Conservation (phyloP, 2,797 vertebrate genomes). For the Malacoctenus gilli region DNA sequence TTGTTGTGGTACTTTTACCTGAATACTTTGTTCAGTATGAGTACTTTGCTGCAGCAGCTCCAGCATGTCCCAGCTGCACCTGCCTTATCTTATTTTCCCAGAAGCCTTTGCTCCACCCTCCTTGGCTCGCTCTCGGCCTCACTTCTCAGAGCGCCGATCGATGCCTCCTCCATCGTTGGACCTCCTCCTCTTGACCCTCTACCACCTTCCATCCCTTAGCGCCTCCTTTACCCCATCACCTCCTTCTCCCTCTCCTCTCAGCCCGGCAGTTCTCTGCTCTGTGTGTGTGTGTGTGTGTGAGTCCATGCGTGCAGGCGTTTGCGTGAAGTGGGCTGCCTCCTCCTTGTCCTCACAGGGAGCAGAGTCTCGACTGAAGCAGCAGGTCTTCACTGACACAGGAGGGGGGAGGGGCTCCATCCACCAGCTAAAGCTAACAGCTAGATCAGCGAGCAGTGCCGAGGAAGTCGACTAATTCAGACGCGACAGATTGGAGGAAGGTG, state of each 20-base stretch:
- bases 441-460: constrained; percentile 21
- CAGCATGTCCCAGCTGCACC: background rate
- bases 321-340: constrained; percentile 70
- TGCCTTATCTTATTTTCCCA: background rate
- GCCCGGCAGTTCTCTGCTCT: constrained; percentile 36
- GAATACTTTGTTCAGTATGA: too few relatives aligned
- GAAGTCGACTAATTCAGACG: constrained; percentile 37
- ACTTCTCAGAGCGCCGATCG: constrained; percentile 24
- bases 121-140: constrained; percentile 3
- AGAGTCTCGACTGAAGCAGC: constrained; percentile 73
- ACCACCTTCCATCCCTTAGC: constrained; percentile 1
- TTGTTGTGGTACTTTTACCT: too few relatives aligned
- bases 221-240: too few relatives aligned
- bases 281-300: constrained; percentile 40
- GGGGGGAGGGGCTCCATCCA: background rate
- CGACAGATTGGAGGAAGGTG: too few relatives aligned
- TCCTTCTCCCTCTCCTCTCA: constrained; percentile 43
- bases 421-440: background rate
- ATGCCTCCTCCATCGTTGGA: too few relatives aligned
- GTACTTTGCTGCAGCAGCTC: too few relatives aligned
- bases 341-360: constrained; percentile 78
- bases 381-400: constrained; percentile 48
- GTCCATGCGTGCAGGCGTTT: constrained; percentile 47
- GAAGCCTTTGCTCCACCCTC: background rate
- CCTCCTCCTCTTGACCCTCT: constrained; percentile 1